Evolutionary conservation across 1,140 invertebrate species (phyloP).

Genomic region (Drosophila melanica): DNA sequence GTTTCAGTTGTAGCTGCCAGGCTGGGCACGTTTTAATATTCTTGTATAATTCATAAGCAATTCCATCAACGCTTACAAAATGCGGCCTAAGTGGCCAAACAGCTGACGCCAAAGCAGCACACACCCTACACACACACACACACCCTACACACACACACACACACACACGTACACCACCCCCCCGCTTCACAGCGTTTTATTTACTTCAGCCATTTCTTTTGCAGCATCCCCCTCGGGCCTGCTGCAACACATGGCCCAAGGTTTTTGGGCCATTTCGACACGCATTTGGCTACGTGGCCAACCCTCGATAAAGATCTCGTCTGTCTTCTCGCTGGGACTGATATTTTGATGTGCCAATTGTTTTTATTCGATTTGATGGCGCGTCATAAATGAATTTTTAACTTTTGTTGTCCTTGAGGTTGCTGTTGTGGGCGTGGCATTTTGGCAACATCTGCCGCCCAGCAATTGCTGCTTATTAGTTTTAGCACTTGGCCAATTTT

Average conservation of each 20-base stretch:
- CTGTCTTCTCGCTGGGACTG: conserved; percentile 5
- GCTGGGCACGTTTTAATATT: conserved; percentile 80
- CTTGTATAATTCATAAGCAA: conserved; percentile 84
- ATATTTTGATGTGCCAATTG: conserved; percentile 80
- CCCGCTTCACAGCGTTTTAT: conserved; percentile 47
- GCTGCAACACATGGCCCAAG: conserved; percentile 62
- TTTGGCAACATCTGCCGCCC: conserved; percentile 56
- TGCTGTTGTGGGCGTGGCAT: conserved; percentile 19
- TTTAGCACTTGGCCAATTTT: conserved; percentile 62
- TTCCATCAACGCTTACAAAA: conserved; percentile 77
- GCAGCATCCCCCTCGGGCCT: neutral
- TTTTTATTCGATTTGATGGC: conserved; percentile 81
- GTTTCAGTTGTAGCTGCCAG: conserved; percentile 23
- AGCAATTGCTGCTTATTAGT: conserved; percentile 66
- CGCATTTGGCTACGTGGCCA: conserved; percentile 40
- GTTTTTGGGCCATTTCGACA: conserved; percentile 43
- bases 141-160: neutral
- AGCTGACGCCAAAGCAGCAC: conserved; percentile 71
- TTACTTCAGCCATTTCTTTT: conserved; percentile 71
- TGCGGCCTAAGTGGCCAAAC: conserved; percentile 82
- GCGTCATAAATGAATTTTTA: conserved; percentile 77
- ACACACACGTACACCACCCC: neutral
- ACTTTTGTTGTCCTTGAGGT: conserved; percentile 66
- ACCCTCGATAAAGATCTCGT: conserved; percentile 65
- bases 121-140: neutral